These are phyloP conservation scores for Gonatopus flavifemur DNA, from an alignment of 1,140 invertebrate genomes.

Conservation along the genomic window DNA sequence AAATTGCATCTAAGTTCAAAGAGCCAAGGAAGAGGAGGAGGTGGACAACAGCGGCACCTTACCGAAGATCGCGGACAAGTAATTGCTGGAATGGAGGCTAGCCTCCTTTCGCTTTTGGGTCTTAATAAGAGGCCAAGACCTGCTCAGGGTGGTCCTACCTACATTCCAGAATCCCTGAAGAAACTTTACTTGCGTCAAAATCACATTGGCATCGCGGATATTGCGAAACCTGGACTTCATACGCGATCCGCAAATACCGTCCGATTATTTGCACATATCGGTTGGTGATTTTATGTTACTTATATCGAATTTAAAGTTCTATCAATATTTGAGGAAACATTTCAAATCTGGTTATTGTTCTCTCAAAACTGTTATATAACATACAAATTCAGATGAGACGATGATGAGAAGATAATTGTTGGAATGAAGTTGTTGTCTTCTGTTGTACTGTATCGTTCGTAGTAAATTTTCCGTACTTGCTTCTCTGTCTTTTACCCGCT, in stretches of 20 bases:
- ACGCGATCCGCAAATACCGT: slow-evolving; percentile 80
- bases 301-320: no score
- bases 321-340: no score
- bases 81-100: slow-evolving; percentile 64
- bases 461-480: no score
- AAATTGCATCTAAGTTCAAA: slow-evolving; percentile 17
- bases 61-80: slow-evolving; percentile 34
- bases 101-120: slow-evolving; percentile 74
- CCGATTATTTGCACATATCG: slow-evolving; percentile 79
- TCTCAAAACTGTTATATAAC: no score
- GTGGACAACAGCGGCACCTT: neutral
- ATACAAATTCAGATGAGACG: no score
- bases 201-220: slow-evolving; percentile 62
- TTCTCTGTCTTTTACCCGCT: no score
- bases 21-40: slow-evolving; percentile 8
- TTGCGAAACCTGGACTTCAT: slow-evolving; percentile 70
- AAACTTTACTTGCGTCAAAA: slow-evolving; percentile 73
- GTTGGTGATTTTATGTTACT: slow-evolving; percentile 57
- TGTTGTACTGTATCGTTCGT: no score
- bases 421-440: no score
- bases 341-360: no score
- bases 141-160: slow-evolving; percentile 38
- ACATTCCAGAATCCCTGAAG: slow-evolving; percentile 77
- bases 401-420: no score
- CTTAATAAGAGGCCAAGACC: slow-evolving; percentile 66